These are phyloP conservation scores for Gallinago nigripennis DNA, from an alignment of 2,797 vertebrate genomes.

Conservation along the genomic window DNA sequence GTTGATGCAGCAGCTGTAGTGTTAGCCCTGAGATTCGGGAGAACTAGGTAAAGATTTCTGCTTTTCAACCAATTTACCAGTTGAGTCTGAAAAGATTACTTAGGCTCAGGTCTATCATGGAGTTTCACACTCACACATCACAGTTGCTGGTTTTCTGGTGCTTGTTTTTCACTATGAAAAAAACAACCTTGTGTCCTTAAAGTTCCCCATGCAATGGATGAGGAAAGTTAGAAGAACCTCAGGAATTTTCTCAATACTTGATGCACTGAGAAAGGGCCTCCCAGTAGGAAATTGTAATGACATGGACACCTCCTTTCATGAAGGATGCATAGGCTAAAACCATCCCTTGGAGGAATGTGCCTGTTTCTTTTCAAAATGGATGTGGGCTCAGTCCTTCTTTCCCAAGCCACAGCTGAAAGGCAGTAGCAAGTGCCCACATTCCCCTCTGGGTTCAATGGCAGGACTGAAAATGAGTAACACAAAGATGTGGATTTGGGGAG, in stretches of 20 bases:
- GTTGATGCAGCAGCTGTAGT: background rate
- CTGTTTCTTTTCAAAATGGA: background rate
- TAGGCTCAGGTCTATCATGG: background rate
- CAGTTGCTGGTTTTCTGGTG: accelerated
- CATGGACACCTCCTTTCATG: background rate
- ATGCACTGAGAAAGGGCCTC: background rate
- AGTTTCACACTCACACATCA: background rate
- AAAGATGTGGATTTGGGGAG: background rate
- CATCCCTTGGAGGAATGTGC: background rate
- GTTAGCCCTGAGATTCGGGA: background rate
- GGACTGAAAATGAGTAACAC: background rate
- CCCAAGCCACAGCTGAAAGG: background rate
- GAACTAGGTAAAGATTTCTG: background rate
- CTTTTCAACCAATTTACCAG: background rate
- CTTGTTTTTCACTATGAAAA: background rate
- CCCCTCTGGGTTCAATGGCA: background rate
- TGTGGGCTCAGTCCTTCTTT: background rate
- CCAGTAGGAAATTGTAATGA: background rate
- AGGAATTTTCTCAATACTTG: background rate
- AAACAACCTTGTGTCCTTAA: background rate
- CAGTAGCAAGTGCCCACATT: background rate
- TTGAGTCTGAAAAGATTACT: background rate
- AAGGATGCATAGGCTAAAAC: background rate
- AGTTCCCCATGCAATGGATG: background rate
- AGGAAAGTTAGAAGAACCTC: background rate